Evolutionary conservation across 2,797 vertebrate genomes (phyloP).

Genomic region (Sebastes minor): DNA sequence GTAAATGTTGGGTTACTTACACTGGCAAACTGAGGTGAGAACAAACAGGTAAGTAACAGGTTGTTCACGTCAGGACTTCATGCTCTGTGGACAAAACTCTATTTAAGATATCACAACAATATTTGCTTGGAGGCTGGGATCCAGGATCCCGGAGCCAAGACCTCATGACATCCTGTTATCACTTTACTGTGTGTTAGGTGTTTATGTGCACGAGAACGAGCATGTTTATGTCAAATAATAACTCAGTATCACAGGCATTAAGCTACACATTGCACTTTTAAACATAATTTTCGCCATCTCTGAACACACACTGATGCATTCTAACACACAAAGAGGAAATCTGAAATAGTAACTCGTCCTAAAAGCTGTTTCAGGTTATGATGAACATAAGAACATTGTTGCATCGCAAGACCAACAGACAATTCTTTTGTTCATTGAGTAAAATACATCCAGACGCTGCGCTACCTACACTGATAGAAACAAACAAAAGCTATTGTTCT

Average conservation of each 20-base stretch:
- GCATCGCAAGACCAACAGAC: background rate
- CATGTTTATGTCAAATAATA: background rate
- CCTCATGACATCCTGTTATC: background rate
- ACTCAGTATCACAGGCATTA: background rate
- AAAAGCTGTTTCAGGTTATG: background rate
- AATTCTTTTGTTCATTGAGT: background rate
- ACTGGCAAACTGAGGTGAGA: background rate
- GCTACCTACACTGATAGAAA: background rate
- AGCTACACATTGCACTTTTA: background rate
- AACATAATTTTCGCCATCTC: background rate
- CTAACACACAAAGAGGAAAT: background rate
- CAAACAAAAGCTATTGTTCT: background rate
- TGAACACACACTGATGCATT: background rate
- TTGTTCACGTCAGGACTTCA: constrained; percentile 1
- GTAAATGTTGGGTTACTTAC: background rate
- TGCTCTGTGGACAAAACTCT: background rate
- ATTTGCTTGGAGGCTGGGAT: constrained; percentile 24
- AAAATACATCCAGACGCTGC: background rate
- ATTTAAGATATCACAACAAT: background rate
- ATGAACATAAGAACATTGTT: background rate
- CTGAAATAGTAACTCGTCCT: background rate
- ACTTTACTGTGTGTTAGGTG: background rate
- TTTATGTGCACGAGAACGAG: background rate
- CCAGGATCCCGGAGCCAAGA: constrained; percentile 3
- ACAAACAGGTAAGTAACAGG: constrained; percentile 18